Conservation (phyloP, 2,113 vertebrate genomes). For the Lagopus leucura region DNA sequence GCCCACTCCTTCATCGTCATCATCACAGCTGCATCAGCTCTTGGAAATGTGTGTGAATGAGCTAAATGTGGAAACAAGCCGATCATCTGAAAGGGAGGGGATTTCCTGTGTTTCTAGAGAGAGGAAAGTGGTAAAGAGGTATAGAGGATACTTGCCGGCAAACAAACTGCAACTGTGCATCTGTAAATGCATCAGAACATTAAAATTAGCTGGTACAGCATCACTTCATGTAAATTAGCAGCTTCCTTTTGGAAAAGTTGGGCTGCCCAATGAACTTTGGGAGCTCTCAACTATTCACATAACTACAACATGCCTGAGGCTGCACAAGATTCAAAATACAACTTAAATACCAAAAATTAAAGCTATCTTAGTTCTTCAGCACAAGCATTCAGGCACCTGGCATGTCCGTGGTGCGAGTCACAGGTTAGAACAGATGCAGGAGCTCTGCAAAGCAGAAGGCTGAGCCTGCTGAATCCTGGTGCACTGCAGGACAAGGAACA, state of each 20-base stretch:
- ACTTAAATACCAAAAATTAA: neutral
- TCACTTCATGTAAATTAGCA: neutral
- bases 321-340: neutral
- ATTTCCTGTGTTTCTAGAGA: neutral
- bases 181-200: neutral
- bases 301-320: neutral
- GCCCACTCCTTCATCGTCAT: neutral
- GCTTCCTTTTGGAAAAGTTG: neutral
- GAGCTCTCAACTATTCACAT: neutral
- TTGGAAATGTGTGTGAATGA: neutral
- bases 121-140: neutral
- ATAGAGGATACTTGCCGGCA: neutral
- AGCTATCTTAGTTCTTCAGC: neutral
- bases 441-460: neutral
- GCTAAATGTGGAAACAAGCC: neutral
- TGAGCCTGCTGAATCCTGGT: fast-evolving
- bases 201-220: neutral
- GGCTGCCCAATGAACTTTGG: neutral
- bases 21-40: neutral
- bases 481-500: neutral
- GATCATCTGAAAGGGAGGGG: neutral
- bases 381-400: neutral
- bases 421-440: neutral
- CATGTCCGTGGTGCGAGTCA: neutral
- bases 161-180: neutral